Base-by-base conservation (phyloP, 1,140 invertebrate genomes). In the Neomicropteryx cornuta region DNA sequence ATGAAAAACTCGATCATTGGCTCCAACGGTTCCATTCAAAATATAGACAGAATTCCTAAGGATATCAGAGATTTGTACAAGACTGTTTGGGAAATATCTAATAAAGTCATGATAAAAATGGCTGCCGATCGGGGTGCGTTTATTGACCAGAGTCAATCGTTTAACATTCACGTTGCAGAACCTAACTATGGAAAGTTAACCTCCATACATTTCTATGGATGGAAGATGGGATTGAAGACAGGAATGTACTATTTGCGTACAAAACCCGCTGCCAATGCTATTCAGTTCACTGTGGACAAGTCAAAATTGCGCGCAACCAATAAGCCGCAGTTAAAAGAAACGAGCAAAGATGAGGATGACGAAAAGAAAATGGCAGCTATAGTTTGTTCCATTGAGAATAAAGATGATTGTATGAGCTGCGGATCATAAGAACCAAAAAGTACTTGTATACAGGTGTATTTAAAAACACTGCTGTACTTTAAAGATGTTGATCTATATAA, bases 161-260 rank as follows among this genome's bases (percentile, higher is more conserved):
- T 99, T 39, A 99, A 98, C 58, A 81, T 99, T 45, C 91, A 98
- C 55, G 90, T 99, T 36, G 92, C 88, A 5, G 81, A 92, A 54
- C 90, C 96, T 4, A 92, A 83, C 51, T 91, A 89, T 60, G 87
- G 83, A 2, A 95, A 94, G 59, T 67, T 97, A 16, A 93, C 90
- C 2, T 97, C 94, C 5, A 97, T 99, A 79, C 96, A 99, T 62
- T 99, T 99, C 62, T 91, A 93, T 64, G 90, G 86, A 0, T 99
- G 96, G 96, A 86, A 90, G 71, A 73, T 82, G 60, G 92, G 96
- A 5, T 70, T 99, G 10, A 99, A 99, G 68, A 99, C 96, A 19
- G 96, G 96, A 23, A 98, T 99, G 93, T 99, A 99, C 62, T 99
- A 99, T 60, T 69, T 99, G 39, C 73, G 96, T 19, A 98, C 92